These are phyloP conservation scores for Trissolcus basalis DNA, from an alignment of 1,140 invertebrate species.

Conservation along the genomic window DNA sequence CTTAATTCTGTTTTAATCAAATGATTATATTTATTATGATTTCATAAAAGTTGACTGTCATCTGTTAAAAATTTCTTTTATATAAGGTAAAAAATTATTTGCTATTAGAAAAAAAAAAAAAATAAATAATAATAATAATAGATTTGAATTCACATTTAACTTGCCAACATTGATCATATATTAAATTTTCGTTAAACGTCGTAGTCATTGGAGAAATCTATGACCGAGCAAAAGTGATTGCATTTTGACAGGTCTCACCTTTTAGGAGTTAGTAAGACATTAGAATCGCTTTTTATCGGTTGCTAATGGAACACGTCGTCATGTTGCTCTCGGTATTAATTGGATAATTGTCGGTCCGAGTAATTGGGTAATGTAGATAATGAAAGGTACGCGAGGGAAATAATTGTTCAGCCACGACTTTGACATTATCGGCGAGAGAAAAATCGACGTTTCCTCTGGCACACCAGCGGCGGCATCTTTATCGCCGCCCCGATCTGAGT, in stretches of 20 bases:
- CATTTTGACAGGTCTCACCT: slow-evolving; percentile 18
- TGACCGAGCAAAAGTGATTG: too few species aligned
- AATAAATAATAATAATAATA: too few species aligned
- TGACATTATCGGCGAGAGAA: slow-evolving; percentile 23
- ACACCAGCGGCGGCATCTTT: background rate
- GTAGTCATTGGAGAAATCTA: too few species aligned
- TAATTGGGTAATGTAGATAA: slow-evolving; percentile 29
- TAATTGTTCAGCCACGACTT: slow-evolving; percentile 31
- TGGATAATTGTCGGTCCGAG: slow-evolving; percentile 16
- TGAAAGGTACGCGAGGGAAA: slow-evolving; percentile 11
- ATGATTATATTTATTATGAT: too few species aligned
- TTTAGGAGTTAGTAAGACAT: slow-evolving; percentile 14
- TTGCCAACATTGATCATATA: too few species aligned
- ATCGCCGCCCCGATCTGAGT: slow-evolving; percentile 12
- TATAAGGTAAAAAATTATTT: too few species aligned
- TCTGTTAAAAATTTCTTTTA: too few species aligned
- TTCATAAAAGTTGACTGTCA: too few species aligned
- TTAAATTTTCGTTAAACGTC: too few species aligned
- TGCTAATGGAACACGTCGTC: slow-evolving; percentile 8
- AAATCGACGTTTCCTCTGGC: background rate
- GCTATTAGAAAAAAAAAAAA: too few species aligned
- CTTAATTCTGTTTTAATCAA: too few species aligned
- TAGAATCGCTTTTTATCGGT: slow-evolving; percentile 18
- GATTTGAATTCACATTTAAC: too few species aligned
- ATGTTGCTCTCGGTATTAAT: slow-evolving; percentile 14